Evolutionary conservation across 2,113 vertebrate genomes (phyloP), one percentile per base, ranked within the genome.

Genomic region (Sciurus niger): DNA sequence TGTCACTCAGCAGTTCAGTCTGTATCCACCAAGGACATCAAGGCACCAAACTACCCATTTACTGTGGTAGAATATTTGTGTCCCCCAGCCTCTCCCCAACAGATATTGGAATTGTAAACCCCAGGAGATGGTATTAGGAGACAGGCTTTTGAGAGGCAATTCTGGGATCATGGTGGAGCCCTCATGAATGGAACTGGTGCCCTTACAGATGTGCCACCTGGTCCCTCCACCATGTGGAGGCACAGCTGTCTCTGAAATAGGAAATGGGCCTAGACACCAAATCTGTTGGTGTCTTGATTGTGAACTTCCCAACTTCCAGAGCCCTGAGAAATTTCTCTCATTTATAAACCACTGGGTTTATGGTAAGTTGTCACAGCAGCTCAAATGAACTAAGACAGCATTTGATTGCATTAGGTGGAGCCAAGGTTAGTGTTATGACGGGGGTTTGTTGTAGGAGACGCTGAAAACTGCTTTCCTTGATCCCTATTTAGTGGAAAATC

Each of bases 31-130:
- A 25, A 51, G n/a, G 40, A 22, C 10, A 24, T 4, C 2, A 51
- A 82, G 79, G 68, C 20, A 78, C 72, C 65, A 18, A 0, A 1
- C 18, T 37, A 16, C 10, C 13, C 1, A 6, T 18, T 24, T 48
- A 14, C 51, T 51, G 4, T 10, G 13, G 40, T 76, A 67, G 22
- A 60, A 60, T 18, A 2, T 86, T 14, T 48, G 40, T 63, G 24
- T 28, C 24, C 34, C 22, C 48, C n/a, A 8, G n/a, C n/a, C 53
- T n/a, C 34, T 12, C 48, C 16, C 53, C 53, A 1, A 63, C 18
- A 65, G 55, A 58, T 43, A 32, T 1, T 55, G 74, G 53, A 37
- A 37, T 55, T 32, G 10, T 67, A 24, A 34, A 30, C 22, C 60
- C n/a, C 8, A 37, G 1, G 65, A 58, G 55, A 58, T 8, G 55